phyloP scores from a whole-genome alignment of 2,888 invertebrate genomes.

The Amblyteles armatorius region DNA sequence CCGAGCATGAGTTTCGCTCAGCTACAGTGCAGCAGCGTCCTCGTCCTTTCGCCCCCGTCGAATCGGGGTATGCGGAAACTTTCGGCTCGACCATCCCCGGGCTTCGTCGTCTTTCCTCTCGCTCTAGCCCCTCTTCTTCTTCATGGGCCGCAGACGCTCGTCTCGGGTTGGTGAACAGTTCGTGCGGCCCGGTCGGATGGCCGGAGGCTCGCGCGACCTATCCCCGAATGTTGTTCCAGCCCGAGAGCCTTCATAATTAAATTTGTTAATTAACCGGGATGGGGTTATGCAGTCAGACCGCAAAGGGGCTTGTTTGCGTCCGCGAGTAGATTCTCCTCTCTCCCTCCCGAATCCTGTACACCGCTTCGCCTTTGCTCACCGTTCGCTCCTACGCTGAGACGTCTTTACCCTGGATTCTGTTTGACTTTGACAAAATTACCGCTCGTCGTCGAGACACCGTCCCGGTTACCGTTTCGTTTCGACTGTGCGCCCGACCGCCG shows the following conservation, averaged over 20 bases:
- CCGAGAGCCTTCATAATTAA: constrained; percentile 56
- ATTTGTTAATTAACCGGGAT: constrained; percentile 58
- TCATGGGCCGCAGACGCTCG: constrained; percentile 2
- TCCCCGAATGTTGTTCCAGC: constrained; percentile 38
- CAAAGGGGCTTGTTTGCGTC: constrained; percentile 31
- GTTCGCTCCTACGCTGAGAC: not conserved
- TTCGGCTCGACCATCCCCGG: not conserved
- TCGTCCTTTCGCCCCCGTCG: not conserved
- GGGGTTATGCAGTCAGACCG: constrained; percentile 39
- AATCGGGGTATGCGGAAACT: constrained; percentile 34
- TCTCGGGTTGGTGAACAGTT: constrained; percentile 10
- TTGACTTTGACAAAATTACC: constrained; percentile 22
- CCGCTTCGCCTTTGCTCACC: not conserved
- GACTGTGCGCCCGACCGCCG: too few relatives aligned
- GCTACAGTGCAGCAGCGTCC: not conserved
- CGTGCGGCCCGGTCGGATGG: not conserved
- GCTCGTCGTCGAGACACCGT: constrained; percentile 6
- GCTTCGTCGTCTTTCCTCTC: not conserved
- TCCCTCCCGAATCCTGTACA: not conserved
- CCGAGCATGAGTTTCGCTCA: constrained; percentile 12
- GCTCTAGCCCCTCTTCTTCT: not conserved
- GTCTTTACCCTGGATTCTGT: constrained; percentile 28
- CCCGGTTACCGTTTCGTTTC: not conserved
- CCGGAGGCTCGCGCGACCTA: constrained; percentile 23
- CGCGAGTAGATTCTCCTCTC: constrained; percentile 18